Base-by-base conservation (phyloP, 2,797 vertebrate species). In the Botia almorhae region DNA sequence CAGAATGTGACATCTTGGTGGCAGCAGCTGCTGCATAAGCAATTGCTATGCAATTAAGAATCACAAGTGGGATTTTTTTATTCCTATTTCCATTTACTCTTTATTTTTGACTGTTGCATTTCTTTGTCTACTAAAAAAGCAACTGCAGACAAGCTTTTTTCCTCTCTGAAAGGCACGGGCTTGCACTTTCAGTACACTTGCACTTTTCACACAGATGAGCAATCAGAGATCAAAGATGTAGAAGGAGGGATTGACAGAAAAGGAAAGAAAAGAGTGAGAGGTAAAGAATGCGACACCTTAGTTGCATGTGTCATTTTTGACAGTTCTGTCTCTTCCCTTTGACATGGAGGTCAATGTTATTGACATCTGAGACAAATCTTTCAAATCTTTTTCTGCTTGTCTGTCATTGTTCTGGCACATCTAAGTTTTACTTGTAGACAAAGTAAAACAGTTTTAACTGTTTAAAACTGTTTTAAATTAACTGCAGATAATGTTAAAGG, bases 1-100 rank as follows among this genome's bases (percentile, higher is more conserved):
- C 67, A 78, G 67, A 64, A 75, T 69, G 77, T 67, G 82, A 76
- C 82, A 39, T 65, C 23, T 48, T 63, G 16, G 67, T 17, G n/a
- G 12, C 69, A 46, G 51, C 60, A 56, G 63, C 60, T 56, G 72
- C 26, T 56, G 72, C 26, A 63, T 36, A 48, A 58, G 72, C 67
- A 70, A 43, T 70, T 65, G 71, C 39, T 19, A 58, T 51, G 63
- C 58, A 65, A 80, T 75, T 76, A 74, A 65, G 33, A 43, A 8
- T 69, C 53, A 16, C 36, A 60, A 43, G 29, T 23, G 23, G 16
- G 14, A 19, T 46, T 53, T 72, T 72, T 0, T 0, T 10, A 33
- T 33, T 33, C 33, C 21, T 58, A n/a, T 48, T 58, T 71, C 21
- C 12, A 39, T 23, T 21, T 1, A 48, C n/a, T 14, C 46, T 13